A percentile compares a stretch with the other conserved stretches of the same genome.
phyloP scores from a whole-genome alignment of 2,113 vertebrate genomes.

The Urocynchramus pylzowi region DNA sequence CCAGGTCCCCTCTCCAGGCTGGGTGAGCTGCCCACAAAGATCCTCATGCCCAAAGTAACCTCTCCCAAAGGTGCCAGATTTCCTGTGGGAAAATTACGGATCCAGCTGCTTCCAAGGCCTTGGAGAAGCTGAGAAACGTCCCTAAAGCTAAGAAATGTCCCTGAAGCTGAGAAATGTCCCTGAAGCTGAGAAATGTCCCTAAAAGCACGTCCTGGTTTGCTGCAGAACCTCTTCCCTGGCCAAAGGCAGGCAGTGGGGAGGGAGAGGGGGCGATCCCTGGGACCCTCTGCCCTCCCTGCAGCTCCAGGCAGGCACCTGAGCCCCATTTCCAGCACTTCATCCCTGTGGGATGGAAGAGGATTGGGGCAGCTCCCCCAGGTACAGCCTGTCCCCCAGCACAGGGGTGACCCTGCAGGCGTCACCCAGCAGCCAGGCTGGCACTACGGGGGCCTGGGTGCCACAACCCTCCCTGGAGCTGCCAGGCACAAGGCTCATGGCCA shows the following conservation, averaged over 20 bases:
- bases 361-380: too few species aligned
- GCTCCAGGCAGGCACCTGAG: background rate
- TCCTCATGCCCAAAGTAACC: background rate
- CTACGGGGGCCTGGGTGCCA: rapidly evolving
- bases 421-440: background rate
- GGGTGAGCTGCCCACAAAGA: background rate
- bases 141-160: background rate
- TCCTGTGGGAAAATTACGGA: background rate
- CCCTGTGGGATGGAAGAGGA: background rate
- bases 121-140: background rate
- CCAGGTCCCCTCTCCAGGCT: background rate
- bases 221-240: background rate
- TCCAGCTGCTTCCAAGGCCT: background rate
- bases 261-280: rapidly evolving
- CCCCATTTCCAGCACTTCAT: background rate
- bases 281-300: background rate
- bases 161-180: background rate
- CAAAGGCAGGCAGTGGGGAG: background rate
- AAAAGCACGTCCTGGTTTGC: background rate
- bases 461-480: background rate
- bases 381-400: background rate
- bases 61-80: background rate
- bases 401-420: background rate
- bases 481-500: background rate
- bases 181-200: background rate